A percentile compares a stretch with the other conserved stretches of the same genome.
Conservation (phyloP, 2,888 invertebrate species). For the Dendrolimus houi region DNA sequence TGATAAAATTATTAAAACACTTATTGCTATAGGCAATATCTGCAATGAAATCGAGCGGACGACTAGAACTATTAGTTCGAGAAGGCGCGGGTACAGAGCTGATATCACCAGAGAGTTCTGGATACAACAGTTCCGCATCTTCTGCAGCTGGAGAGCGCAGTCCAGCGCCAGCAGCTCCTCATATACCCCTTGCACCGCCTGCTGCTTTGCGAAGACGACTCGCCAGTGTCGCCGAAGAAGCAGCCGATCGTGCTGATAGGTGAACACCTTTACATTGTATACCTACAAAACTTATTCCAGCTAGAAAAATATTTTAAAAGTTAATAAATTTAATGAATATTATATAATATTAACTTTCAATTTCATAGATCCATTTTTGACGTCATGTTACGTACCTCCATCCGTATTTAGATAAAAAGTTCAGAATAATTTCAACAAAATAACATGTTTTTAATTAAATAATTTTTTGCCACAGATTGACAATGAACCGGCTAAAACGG, state of each 20-base stretch:
- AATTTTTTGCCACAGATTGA: conserved; percentile 43
- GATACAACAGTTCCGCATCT: conserved; percentile 90
- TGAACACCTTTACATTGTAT: conserved; percentile 10
- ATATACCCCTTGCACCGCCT: conserved; percentile 59
- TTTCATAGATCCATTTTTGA: too few species aligned
- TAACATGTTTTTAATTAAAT: background rate
- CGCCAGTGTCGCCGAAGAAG: conserved; percentile 85
- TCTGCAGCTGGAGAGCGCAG: conserved; percentile 85
- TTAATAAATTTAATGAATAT: too few species aligned
- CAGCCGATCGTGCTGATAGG: conserved; percentile 78
- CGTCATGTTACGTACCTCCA: too few species aligned
- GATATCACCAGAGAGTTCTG: conserved; percentile 88
- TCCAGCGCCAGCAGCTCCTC: conserved; percentile 66
- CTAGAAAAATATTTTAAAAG: too few species aligned
- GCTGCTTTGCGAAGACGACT: conserved; percentile 81
- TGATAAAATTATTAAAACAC: too few species aligned
- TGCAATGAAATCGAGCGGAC: conserved; percentile 85
- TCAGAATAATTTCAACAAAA: too few species aligned
- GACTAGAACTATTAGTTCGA: conserved; percentile 84
- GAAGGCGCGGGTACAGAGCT: conserved; percentile 87
- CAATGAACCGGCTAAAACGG: conserved; percentile 59
- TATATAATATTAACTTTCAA: too few species aligned
- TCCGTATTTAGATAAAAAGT: too few species aligned
- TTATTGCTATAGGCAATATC: conserved; percentile 80
- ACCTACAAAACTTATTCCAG: too few species aligned